Conservation (phyloP, 2,797 vertebrate species). For the Clarias fuscus region DNA sequence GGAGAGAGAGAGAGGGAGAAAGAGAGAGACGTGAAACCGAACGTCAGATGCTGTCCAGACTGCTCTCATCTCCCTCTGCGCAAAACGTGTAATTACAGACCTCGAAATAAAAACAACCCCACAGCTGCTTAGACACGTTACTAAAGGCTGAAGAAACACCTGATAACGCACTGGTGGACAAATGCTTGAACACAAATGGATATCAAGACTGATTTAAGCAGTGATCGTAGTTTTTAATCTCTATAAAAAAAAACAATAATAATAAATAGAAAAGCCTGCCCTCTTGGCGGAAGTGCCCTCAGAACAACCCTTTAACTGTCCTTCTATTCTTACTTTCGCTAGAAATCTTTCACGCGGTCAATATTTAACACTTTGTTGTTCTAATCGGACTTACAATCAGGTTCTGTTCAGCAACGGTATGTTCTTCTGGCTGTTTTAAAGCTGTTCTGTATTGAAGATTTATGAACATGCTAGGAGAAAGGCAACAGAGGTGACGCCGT, state of each 20-base stretch:
- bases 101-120: not conserved
- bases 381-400: not conserved
- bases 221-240: not conserved
- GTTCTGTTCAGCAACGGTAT: not conserved
- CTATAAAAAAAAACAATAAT: not conserved
- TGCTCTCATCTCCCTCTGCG: not conserved
- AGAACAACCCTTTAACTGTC: not conserved
- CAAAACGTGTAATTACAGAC: slow-evolving; percentile 23
- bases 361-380: not conserved
- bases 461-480: not conserved
- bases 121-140: not conserved
- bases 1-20: no score
- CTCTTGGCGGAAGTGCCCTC: no score
- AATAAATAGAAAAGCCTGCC: not conserved
- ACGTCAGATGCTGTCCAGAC: not conserved
- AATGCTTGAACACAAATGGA: not conserved
- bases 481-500: not conserved
- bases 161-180: not conserved
- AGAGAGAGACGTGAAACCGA: not conserved
- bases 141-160: not conserved
- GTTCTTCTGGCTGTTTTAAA: not conserved
- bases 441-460: not conserved
- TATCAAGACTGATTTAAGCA: not conserved
- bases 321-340: not conserved
- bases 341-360: not conserved